A percentile compares a stretch with the other conserved stretches of the same genome.
Conservation (phyloP, 2,113 vertebrate species). For the Anolis carolinensis region DNA sequence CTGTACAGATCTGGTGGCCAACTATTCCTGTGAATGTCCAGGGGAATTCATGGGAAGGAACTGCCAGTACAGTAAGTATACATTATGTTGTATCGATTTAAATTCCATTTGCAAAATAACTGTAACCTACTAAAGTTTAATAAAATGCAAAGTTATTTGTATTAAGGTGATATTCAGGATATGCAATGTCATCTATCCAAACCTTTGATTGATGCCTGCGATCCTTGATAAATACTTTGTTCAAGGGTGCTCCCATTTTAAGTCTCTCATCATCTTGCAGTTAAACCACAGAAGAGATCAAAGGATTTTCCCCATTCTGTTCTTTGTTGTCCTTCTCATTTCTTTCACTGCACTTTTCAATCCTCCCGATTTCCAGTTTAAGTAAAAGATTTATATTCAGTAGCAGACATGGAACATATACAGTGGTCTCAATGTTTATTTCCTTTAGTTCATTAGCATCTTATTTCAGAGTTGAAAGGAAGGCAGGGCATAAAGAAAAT, state of each 20-base stretch:
- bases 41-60: conserved; percentile 99
- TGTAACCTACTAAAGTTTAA: neutral
- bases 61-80: conserved; percentile 94
- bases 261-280: neutral
- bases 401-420: neutral
- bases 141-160: neutral
- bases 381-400: neutral
- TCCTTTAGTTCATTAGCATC: neutral
- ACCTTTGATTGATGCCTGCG: neutral
- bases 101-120: neutral
- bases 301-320: neutral
- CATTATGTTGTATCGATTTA: neutral
- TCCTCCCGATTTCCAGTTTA: neutral
- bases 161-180: neutral
- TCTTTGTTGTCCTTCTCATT: neutral
- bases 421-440: neutral
- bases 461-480: neutral
- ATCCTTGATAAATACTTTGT: neutral
- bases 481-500: neutral
- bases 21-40: conserved; percentile 97
- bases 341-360: neutral
- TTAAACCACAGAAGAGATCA: neutral
- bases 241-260: neutral
- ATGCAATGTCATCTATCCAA: neutral
- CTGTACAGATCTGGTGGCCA: conserved; percentile 94